Evolutionary conservation across 2,888 invertebrate genomes (phyloP), one percentile per base, ranked within the genome.

Genomic region (Beris chalybata): DNA sequence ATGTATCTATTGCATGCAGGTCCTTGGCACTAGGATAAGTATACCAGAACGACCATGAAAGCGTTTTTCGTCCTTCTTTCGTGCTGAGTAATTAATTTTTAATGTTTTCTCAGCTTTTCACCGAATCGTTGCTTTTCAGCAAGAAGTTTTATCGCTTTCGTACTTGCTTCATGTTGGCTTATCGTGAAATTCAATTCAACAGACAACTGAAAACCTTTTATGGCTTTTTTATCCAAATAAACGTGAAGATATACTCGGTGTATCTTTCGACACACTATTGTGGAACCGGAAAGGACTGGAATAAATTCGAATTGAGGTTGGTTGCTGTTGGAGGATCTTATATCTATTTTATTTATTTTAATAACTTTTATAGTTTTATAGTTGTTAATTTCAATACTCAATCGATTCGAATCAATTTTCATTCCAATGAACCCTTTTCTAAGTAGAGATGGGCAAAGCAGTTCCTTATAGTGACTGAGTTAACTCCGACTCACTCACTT

Each of bases 81-180:
- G 53, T 58, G 59, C 55, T 65, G 65, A 65, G 69, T 69, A 69
- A 69, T 69, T 69, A 69, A 67, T 69, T 69, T 69, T 69, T 67
- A 69, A 69, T 69, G 69, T 65, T 69, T 69, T 69, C 67, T 67
- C 67, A 65, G 64, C 69, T 69, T 69, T 61, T 63, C 63, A 63
- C 43, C 53, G 38, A 52, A 30, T n/a, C 30, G 45, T 13, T 57
- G n/a, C 57, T 44, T 47, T 59, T 31, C 30, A 11, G 47, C 22
- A 47, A 12, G 58, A 31, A 59, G 58, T 47, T 59, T 59, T 59
- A 59, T 59, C 48, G 31, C 32, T 59, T 59, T 48, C 31, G 31
- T 30, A 59, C 58, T 47, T 22, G 47, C 43, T 31, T 29, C 31
- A 13, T 59, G 58, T 48, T 59, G n/a, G 58, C 58, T 59, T 59